Evolutionary conservation across 2,797 vertebrate genomes (phyloP).

Genomic region (Amniataba percoides): DNA sequence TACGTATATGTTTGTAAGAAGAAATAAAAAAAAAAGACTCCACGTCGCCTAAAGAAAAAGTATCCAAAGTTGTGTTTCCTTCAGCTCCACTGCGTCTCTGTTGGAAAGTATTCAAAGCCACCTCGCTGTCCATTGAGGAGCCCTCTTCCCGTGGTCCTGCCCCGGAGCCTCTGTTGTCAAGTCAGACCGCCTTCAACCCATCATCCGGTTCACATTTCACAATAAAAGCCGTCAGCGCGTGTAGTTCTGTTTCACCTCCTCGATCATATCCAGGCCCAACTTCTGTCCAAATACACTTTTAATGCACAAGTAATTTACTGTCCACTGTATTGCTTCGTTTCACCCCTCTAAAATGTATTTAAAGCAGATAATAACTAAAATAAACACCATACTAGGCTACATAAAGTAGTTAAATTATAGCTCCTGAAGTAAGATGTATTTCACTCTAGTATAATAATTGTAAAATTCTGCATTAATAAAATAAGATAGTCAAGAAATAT

Average conservation of each 20-base stretch:
- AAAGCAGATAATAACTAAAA: not conserved
- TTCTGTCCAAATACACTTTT: not conserved
- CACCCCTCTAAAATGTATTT: not conserved
- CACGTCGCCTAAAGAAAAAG: fast-evolving
- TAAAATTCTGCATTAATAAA: not conserved
- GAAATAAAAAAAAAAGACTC: too few species aligned
- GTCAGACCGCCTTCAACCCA: fast-evolving
- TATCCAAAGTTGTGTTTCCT: not conserved
- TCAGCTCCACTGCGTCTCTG: slow-evolving; percentile 11
- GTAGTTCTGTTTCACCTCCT: too few species aligned
- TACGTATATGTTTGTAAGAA: not conserved
- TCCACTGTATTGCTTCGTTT: not conserved
- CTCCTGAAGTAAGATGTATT: too few species aligned
- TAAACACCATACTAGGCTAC: not conserved
- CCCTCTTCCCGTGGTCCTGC: slow-evolving; percentile 62
- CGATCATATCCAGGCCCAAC: not conserved
- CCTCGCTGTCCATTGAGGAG: slow-evolving; percentile 61
- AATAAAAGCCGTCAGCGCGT: too few species aligned
- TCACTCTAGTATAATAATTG: too few species aligned
- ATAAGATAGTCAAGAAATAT: not conserved
- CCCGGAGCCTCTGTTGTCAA: slow-evolving; percentile 61
- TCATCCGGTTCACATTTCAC: slow-evolving; percentile 55
- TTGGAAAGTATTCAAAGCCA: slow-evolving; percentile 51
- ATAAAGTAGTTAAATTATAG: not conserved
- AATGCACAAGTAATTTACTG: not conserved